Base-by-base conservation (phyloP, 2,113 vertebrate genomes). In the Chloroceryle aenea region DNA sequence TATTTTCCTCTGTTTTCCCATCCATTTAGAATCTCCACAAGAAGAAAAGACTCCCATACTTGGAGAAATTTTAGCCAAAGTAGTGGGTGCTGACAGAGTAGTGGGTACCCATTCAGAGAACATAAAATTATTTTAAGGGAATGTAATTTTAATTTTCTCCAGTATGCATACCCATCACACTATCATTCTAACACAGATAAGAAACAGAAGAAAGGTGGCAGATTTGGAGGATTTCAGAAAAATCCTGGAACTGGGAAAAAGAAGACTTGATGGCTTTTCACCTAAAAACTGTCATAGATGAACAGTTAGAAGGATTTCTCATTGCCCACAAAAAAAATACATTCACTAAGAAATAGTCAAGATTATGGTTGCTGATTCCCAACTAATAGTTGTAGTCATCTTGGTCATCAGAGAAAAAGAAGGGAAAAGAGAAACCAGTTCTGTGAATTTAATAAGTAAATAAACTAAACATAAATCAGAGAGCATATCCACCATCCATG, bases 121-220 rank as follows among this genome's bases (percentile, higher is more conserved):
- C 10, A 76, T 66, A 93, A 94, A 94, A 91, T 94, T 88, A 80
- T 45, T 87, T 93, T 59, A 64, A 85, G 34, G 25, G n/a, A 83
- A 71, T 67, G 6, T 85, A 90, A 96, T 96, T 96, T 91, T 87
- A 85, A 69, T 42, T 82, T 94, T 94, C 96, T 97, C 82, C 23
- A 36, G 16, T 66, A 59, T 63, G 34, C 83, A 45, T 84, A 91
- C 55, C 85, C 89, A 90, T 55, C 81, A 95, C 4, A 0, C 66
- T 43, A 87, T 74, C 67, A 77, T 13, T 90, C 30, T 69, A 82
- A 69, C 23, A 69, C 8, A 79, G 40, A 32, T 23, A 87, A 89
- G 64, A 93, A 79, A 75, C 5, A 82, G 58, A 87, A 87, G 87
- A 91, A 91, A 89, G 29, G 18, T 74, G 50, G 36, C 9, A 61